Percentiles rank a stretch among this genome's conserved stretches.
These are phyloP conservation scores for Rhyzopertha dominica DNA, from an alignment of 1,140 invertebrate species.

Conservation along the genomic window DNA sequence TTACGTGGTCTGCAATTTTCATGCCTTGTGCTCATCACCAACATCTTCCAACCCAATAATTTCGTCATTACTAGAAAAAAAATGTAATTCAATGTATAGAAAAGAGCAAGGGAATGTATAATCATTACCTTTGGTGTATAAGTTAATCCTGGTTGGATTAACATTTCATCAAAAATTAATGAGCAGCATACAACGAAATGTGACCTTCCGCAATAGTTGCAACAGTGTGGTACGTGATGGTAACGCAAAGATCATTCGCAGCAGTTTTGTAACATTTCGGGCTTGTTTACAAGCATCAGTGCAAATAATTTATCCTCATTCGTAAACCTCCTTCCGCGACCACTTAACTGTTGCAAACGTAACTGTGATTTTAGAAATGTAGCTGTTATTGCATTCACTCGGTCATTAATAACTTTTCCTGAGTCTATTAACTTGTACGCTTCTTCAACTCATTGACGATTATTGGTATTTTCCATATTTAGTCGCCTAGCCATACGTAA, in stretches of 20 bases:
- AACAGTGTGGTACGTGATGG: conserved; percentile 23
- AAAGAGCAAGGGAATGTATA: too few relatives aligned
- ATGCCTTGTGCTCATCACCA: conserved; percentile 17
- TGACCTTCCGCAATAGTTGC: conserved; percentile 22
- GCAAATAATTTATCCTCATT: conserved; percentile 31
- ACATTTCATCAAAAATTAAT: conserved; percentile 26
- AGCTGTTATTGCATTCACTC: too few relatives aligned
- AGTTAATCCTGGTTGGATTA: conserved; percentile 5
- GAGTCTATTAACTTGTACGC: too few relatives aligned
- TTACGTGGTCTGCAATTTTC: conserved; percentile 32
- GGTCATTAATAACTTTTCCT: too few relatives aligned
- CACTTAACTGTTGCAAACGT: too few relatives aligned
- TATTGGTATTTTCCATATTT: too few relatives aligned
- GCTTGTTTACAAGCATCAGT: conserved; percentile 27
- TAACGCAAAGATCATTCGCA: conserved; percentile 24
- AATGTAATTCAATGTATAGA: too few relatives aligned
- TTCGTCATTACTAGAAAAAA: too few relatives aligned
- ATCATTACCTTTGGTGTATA: conserved; percentile 10
- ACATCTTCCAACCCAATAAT: conserved; percentile 29
- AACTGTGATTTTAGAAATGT: too few relatives aligned
- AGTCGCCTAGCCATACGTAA: too few relatives aligned
- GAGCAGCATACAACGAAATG: conserved; percentile 5
- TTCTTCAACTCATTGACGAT: too few relatives aligned
- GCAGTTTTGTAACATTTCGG: conserved; percentile 25
- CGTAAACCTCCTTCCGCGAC: conserved; percentile 27